Conservation (phyloP, 2,888 invertebrate species). For the Nyleta sp. region DNA sequence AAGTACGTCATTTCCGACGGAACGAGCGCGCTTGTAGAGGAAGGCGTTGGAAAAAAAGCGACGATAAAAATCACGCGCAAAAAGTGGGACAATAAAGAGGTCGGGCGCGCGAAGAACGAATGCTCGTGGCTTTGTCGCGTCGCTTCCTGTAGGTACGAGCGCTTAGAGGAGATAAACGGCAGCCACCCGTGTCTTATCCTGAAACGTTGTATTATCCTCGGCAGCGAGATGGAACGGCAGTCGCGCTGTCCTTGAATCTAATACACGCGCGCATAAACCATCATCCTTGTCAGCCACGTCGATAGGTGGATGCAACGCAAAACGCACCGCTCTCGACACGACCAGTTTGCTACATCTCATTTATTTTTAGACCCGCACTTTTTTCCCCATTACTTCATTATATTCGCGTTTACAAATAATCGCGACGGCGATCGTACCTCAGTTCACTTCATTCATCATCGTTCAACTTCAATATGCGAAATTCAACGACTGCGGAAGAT, state of each 20-base stretch:
- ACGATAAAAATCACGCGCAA: constrained; percentile 29
- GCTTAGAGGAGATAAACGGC: constrained; percentile 71
- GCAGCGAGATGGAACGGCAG: constrained; percentile 81
- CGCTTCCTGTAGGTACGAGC: constrained; percentile 69
- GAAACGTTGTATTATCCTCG: constrained; percentile 80
- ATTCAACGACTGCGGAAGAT: no score
- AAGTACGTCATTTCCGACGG: no score
- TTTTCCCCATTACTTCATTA: constrained; percentile 44
- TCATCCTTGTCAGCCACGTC: constrained; percentile 62
- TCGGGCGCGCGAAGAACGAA: constrained; percentile 27
- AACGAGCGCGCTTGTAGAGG: no score
- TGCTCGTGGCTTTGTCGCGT: constrained; percentile 61
- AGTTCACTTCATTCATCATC: constrained; percentile 12
- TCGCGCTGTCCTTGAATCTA: constrained; percentile 74
- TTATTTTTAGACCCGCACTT: constrained; percentile 56
- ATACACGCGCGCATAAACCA: constrained; percentile 62
- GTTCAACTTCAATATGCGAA: no score
- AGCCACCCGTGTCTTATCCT: constrained; percentile 73
- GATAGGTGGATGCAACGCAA: constrained; percentile 62
- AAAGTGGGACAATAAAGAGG: constrained; percentile 56
- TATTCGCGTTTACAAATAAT: constrained; percentile 45
- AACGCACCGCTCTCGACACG: constrained; percentile 55
- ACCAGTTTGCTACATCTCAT: constrained; percentile 52
- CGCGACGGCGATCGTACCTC: constrained; percentile 9
- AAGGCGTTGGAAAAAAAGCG: no score